Conservation (phyloP, 2,888 invertebrate species). For the Polydrusus pterygomalis region DNA sequence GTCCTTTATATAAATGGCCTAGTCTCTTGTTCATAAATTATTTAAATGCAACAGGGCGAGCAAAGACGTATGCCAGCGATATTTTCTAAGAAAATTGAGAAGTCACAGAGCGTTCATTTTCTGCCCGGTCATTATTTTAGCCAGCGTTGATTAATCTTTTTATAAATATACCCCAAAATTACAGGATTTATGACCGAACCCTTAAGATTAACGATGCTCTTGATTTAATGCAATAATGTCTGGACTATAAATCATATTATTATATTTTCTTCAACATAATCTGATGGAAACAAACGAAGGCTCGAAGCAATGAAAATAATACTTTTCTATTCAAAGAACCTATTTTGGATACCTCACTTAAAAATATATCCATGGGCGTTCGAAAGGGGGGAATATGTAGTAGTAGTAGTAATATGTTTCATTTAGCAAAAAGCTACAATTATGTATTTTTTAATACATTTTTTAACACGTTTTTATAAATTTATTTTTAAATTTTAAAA, state of each 20-base stretch:
- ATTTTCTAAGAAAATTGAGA: neutral
- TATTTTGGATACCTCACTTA: no score
- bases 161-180: conserved; percentile 2
- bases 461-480: no score
- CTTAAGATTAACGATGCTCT: conserved; percentile 14
- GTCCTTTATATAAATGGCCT: neutral
- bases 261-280: conserved; percentile 12
- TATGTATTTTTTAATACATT: no score
- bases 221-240: neutral
- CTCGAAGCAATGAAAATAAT: neutral
- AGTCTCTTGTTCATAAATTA: neutral
- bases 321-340: neutral
- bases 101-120: no score
- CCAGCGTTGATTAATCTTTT: neutral
- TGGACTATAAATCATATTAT: neutral
- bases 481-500: no score
- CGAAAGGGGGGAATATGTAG: no score
- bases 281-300: conserved; percentile 6
- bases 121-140: neutral
- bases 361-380: no score
- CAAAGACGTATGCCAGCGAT: no score
- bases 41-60: no score
- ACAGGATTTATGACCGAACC: neutral
- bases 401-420: no score
- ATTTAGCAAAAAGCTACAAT: no score